Evolutionary conservation across 2,888 invertebrate genomes (phyloP).

Genomic region (Eretmocerus hayati): DNA sequence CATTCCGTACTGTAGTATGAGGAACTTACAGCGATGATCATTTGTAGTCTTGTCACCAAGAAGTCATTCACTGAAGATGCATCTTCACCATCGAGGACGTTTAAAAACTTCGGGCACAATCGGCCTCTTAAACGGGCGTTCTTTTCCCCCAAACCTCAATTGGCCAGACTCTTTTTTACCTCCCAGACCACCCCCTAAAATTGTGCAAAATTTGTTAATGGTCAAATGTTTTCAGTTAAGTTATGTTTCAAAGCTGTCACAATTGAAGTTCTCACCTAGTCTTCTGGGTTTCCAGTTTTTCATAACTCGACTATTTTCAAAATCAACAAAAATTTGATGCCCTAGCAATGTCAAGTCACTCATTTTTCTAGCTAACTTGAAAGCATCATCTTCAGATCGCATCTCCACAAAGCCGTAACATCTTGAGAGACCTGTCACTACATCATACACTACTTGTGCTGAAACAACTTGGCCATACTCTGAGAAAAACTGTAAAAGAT

Average conservation of each 20-base stretch:
- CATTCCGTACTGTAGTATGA: too few species aligned
- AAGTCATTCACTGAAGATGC: too few species aligned
- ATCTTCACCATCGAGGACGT: too few species aligned
- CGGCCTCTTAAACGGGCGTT: constrained; percentile 68
- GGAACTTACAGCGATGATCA: too few species aligned
- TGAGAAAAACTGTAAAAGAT: constrained; percentile 59
- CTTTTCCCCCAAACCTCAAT: constrained; percentile 75
- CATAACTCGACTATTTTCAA: constrained; percentile 64
- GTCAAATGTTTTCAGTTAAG: too few species aligned
- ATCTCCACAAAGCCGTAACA: constrained; percentile 85
- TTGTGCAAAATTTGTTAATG: not conserved
- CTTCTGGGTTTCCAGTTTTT: constrained; percentile 79
- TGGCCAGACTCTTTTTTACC: constrained; percentile 83
- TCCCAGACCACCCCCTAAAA: constrained; percentile 76
- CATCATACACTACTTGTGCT: constrained; percentile 57
- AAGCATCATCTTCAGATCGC: constrained; percentile 55
- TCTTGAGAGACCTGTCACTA: constrained; percentile 76
- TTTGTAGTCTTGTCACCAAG: too few species aligned
- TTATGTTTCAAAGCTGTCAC: not conserved
- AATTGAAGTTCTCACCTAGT: constrained; percentile 49
- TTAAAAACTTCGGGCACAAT: constrained; percentile 34
- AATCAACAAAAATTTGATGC: constrained; percentile 66
- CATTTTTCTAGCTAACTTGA: constrained; percentile 56
- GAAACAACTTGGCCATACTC: constrained; percentile 57
- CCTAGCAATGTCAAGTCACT: constrained; percentile 60